Evolutionary conservation across 1,140 invertebrate species (phyloP).

Genomic region (Zaprionus kolodkinae): DNA sequence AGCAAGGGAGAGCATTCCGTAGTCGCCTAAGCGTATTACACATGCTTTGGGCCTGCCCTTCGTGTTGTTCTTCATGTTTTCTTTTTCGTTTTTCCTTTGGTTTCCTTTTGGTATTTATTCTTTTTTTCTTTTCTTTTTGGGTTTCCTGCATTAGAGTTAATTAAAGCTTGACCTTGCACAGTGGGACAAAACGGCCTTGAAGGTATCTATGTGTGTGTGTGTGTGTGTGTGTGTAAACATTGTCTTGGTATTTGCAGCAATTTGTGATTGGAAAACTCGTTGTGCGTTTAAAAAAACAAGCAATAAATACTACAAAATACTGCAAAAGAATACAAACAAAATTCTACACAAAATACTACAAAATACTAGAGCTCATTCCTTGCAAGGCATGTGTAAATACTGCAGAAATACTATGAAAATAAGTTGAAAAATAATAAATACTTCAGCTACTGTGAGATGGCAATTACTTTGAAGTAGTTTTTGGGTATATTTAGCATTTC

Average conservation of each 20-base stretch:
- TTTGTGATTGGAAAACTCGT: background rate
- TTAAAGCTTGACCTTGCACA: constrained; percentile 65
- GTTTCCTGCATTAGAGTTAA: constrained; percentile 63
- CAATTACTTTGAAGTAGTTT: background rate
- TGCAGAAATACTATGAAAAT: background rate
- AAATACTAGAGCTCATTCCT: background rate
- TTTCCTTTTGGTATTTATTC: background rate
- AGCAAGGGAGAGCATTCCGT: background rate
- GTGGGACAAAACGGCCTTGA: constrained; percentile 18
- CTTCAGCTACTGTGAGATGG: too few relatives aligned
- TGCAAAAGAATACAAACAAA: background rate
- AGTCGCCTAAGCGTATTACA: constrained; percentile 31
- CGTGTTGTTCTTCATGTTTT: constrained; percentile 1
- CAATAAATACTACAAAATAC: constrained; percentile 2
- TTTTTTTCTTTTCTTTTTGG: background rate
- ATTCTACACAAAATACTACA: background rate
- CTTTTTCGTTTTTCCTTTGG: background rate
- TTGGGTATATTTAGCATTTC: background rate
- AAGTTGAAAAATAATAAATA: background rate
- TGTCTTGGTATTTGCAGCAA: background rate
- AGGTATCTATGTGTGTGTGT: background rate
- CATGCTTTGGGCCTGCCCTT: constrained; percentile 44
- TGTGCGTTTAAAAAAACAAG: background rate
- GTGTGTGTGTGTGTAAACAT: background rate
- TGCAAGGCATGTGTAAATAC: background rate